Percentiles rank a stretch among this genome's conserved stretches.
Evolutionary conservation across 1,140 invertebrate genomes (phyloP).

Genomic region (Hesperophylax magnus): DNA sequence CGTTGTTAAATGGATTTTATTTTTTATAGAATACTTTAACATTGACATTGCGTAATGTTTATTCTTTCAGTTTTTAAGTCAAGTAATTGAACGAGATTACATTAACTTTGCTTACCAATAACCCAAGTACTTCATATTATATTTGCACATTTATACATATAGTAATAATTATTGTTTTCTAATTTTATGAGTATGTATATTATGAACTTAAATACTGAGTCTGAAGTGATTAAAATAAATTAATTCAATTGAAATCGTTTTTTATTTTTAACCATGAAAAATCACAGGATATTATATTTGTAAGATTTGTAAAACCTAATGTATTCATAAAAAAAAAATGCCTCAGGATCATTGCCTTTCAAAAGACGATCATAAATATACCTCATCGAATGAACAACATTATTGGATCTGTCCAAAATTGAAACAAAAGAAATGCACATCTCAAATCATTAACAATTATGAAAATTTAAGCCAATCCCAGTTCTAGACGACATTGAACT

Average conservation of each 20-base stretch:
- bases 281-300: too few species aligned
- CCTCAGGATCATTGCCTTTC: too few species aligned
- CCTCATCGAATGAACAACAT: too few species aligned
- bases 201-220: constrained; percentile 48
- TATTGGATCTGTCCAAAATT: too few species aligned
- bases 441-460: too few species aligned
- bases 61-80: constrained; percentile 30
- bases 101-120: constrained; percentile 50
- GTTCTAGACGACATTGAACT: too few species aligned
- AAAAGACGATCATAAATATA: too few species aligned
- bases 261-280: not conserved
- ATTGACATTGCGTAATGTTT: constrained; percentile 23
- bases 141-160: constrained; percentile 39
- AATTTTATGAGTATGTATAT: constrained; percentile 54
- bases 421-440: too few species aligned
- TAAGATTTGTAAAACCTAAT: too few species aligned
- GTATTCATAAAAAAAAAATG: too few species aligned
- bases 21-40: constrained; percentile 40
- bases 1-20: constrained; percentile 43
- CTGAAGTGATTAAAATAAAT: constrained; percentile 52
- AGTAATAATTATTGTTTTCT: constrained; percentile 50
- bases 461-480: too few species aligned
- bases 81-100: constrained; percentile 19
- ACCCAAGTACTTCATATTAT: constrained; percentile 33
- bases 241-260: constrained; percentile 27